Evolutionary conservation across 2,113 vertebrate genomes (phyloP).

Genomic region (Plotosus lineatus): DNA sequence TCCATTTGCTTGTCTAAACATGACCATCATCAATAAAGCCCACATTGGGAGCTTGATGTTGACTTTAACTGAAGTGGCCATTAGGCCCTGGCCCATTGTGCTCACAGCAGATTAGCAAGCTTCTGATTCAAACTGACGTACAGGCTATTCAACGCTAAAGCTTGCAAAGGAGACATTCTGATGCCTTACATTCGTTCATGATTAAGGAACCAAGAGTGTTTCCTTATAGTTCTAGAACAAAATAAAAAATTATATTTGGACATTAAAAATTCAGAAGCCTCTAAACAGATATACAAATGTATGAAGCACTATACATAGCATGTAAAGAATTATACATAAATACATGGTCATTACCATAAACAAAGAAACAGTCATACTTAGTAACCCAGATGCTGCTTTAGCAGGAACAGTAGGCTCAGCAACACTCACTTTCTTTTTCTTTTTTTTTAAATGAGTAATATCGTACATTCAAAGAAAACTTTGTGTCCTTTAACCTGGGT

Average conservation of each 20-base stretch:
- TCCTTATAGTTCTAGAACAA: not conserved
- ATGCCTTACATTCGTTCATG: not conserved
- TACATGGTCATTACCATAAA: no score
- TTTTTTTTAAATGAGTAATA: no score
- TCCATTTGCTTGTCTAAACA: not conserved
- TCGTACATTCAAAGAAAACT: no score
- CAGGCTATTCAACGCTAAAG: not conserved
- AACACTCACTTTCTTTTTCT: no score
- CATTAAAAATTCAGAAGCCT: no score
- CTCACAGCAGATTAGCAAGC: not conserved
- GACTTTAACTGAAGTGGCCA: constrained; percentile 32
- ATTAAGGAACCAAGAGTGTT: not conserved
- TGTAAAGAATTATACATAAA: no score
- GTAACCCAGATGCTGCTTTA: no score
- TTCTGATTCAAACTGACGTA: not conserved
- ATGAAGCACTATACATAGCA: no score
- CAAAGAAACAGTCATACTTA: no score
- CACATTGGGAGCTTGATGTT: constrained; percentile 8
- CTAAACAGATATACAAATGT: no score
- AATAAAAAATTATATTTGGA: not conserved
- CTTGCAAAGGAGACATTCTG: not conserved
- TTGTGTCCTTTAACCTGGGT: no score
- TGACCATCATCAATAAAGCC: not conserved
- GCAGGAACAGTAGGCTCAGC: no score
- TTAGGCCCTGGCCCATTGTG: not conserved